A percentile compares a stretch with the other conserved stretches of the same genome.
Evolutionary conservation across 2,113 vertebrate species (phyloP).

Genomic region (Protobothrops mucrosquamatus): DNA sequence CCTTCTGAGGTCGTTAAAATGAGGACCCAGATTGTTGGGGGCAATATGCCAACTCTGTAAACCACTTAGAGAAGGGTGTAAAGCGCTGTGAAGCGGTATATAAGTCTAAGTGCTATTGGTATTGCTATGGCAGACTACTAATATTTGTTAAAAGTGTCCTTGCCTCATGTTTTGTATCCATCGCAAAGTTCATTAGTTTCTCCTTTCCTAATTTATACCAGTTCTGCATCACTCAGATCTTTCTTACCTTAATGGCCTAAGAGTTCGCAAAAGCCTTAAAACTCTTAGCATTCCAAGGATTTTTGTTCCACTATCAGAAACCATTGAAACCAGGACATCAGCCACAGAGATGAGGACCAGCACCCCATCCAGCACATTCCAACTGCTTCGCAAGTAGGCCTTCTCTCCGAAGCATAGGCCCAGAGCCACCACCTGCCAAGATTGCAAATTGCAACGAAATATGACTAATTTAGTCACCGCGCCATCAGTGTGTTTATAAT

Average conservation of each 20-base stretch:
- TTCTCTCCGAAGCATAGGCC: conserved; percentile 92
- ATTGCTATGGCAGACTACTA: no score
- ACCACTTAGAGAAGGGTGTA: no score
- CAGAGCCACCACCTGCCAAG: conserved; percentile 86
- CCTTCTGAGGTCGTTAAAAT: no score
- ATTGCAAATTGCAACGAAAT: conserved; percentile 54
- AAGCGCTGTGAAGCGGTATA: no score
- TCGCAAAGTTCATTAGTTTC: neutral
- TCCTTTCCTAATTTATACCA: no score
- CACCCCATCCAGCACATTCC: conserved; percentile 95
- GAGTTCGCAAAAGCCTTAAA: conserved; percentile 87
- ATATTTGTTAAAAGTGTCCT: neutral
- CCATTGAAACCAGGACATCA: conserved; percentile 93
- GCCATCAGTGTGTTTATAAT: conserved; percentile 24
- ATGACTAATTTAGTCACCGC: neutral
- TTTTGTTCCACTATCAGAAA: conserved; percentile 92
- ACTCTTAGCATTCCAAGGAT: conserved; percentile 96
- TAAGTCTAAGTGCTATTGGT: no score
- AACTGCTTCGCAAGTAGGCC: conserved; percentile 93
- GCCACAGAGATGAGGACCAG: conserved; percentile 94
- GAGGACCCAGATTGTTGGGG: no score
- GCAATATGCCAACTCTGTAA: no score
- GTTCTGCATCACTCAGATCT: neutral
- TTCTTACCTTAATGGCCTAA: conserved; percentile 87
- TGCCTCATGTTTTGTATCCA: neutral